Evolutionary conservation across 2,797 vertebrate species (phyloP), one percentile per base, ranked within the genome.

Genomic region (Thalassophryne amazonica): DNA sequence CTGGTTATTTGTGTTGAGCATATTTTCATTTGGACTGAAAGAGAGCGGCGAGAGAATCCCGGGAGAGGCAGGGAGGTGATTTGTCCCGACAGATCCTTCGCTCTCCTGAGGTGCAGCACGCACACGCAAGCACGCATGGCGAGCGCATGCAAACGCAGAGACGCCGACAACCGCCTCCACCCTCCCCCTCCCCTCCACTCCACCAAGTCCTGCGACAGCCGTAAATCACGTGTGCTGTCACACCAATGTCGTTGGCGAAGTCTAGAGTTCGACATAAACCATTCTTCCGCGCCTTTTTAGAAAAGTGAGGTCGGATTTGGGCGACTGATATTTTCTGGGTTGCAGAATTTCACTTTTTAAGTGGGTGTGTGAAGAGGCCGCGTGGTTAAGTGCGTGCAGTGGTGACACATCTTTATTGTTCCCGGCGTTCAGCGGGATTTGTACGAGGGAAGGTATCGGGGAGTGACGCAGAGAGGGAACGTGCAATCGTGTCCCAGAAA

Each of bases 1-100:
- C 76, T 81, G 58, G 80, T 82, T 88, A 85, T 88, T 89, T 85
- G 80, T 83, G 83, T 82, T 77, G 79, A 85, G 84, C 76, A 74
- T 82, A 86, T 86, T 89, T 84, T 88, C 81, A 89, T 86, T 88
- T 86, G 65, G 76, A 58, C 72, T 81, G 77, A 88, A 85, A 84
- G 68, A 66, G 80, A 83, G 69, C 83, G 70, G 65, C 69, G 77
- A 76, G 65, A 60, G 79, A 85, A 77, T 53, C 68, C 60, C 60
- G 54, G 73, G 73, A 81, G 77, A 78, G 65, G 31, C 42, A 61
- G 54, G 80, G 77, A 79, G 84, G 79, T 83, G 80, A 86, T 86
- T 76, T 80, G 76, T 79, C 77, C 73, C 84, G 78, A 82, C 81
- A 86, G 77, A 75, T 83, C 65, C 77, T 80, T 80, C 77, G 80